Base-by-base conservation (phyloP, 1,140 invertebrate genomes). In the Danaus plexippus region DNA sequence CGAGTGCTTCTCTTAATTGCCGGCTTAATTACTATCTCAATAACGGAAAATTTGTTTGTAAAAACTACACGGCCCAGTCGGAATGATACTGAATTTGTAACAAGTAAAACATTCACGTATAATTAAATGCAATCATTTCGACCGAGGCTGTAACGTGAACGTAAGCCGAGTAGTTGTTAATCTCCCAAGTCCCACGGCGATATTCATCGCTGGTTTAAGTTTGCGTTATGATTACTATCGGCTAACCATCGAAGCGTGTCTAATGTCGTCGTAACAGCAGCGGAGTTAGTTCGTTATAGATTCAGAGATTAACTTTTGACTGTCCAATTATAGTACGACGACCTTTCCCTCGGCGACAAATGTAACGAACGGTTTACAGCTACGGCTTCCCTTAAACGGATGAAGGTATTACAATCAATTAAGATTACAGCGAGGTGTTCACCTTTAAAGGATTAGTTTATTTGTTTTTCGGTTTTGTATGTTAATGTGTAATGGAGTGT, bases 361-460 rank as follows among this genome's bases (percentile, higher is more conserved):
- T 66, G 64, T 66, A 63, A 66, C 50, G 54, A 60, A 59, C 59
- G 56, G 56, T 51, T 60, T 54, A 59, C 55, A 59, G 62, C 64
- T 75, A 77, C 11, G 80, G 76, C 71, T 83, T 83, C 80, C 63
- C 66, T 70, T 83, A 80, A 83, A 77, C 63, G 79, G 76, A 82
- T 80, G 64, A 56, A 73, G 67, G 64, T 70, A 77, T 75, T 79
- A 74, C 64, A 48, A 56, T 49, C 67, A 69, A 68, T 69, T 71
- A 66, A 65, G 62, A 54, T 59, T 59, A 57, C 58, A 45, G 61
- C 57, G 52, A 57, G 63, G 49, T 22, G 15, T 56, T 49, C 11
- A 32, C 48, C 43, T 44, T 45, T 54, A 43, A 22, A 12, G 32
- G 43, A 44, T 47, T 52, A 47, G 52, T 47, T 41, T 46, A 52